Evolutionary conservation across 2,797 vertebrate genomes (phyloP).

Genomic region (Distichodus sexfasciatus): DNA sequence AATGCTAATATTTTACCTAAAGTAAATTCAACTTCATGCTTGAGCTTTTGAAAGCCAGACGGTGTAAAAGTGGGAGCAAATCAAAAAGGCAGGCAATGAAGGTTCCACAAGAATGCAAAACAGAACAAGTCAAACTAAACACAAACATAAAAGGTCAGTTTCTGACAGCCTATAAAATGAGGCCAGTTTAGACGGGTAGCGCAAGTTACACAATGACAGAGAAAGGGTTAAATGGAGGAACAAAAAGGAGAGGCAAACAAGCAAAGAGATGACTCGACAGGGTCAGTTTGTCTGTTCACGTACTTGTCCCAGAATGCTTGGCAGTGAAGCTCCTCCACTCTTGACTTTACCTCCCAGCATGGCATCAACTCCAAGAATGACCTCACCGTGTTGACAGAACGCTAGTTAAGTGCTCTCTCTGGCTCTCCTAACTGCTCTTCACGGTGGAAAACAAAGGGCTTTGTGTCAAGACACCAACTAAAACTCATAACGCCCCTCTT

Average conservation of each 20-base stretch:
- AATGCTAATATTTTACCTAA: conserved; percentile 40
- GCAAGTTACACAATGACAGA: background rate
- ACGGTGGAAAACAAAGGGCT: conserved; percentile 26
- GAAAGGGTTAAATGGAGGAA: background rate
- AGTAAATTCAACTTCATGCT: background rate
- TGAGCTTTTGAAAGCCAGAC: conserved; percentile 5
- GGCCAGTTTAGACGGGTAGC: background rate
- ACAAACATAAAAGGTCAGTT: too few relatives aligned
- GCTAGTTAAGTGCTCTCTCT: conserved; percentile 28
- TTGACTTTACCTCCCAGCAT: conserved; percentile 39
- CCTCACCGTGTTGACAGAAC: conserved; percentile 53
- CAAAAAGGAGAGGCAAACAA: background rate
- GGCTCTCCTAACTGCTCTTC: conserved; percentile 22
- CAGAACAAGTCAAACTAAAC: background rate
- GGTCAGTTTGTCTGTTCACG: background rate
- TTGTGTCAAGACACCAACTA: conserved; percentile 25
- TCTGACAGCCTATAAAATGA: background rate
- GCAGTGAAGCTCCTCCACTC: conserved; percentile 15
- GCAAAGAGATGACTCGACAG: conserved; percentile 13
- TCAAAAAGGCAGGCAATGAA: background rate
- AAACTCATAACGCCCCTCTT: conserved; percentile 27
- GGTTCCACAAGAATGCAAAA: background rate
- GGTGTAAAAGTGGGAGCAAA: conserved; percentile 8
- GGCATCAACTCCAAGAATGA: conserved; percentile 55
- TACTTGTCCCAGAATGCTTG: conserved; percentile 9